Evolutionary conservation across 2,888 invertebrate species (phyloP).

Genomic region (Parelbella ahira): DNA sequence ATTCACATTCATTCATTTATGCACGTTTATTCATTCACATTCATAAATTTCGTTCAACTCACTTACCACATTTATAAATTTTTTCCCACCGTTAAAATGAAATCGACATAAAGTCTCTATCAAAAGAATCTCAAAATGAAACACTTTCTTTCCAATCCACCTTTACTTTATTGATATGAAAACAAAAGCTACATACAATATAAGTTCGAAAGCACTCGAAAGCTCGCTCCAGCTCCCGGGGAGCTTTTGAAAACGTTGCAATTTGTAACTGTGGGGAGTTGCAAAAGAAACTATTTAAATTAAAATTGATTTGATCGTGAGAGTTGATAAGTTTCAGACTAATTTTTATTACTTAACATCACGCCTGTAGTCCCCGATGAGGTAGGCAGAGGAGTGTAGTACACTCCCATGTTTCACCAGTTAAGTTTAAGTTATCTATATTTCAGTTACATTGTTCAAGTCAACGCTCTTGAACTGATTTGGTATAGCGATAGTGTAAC

Average conservation of each 20-base stretch:
- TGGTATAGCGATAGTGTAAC: no score
- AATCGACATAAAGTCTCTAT: neutral
- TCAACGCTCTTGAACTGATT: no score
- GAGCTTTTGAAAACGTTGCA: conserved; percentile 23
- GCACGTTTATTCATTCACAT: no score
- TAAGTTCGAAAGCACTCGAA: conserved; percentile 16
- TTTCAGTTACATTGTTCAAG: no score
- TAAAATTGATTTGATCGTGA: conserved; percentile 15
- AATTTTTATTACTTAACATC: no score
- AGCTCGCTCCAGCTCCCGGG: conserved; percentile 14
- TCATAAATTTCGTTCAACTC: no score
- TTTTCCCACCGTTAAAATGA: conserved; percentile 2
- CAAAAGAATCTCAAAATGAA: conserved; percentile 1
- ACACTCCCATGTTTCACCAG: no score
- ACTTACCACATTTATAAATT: no score
- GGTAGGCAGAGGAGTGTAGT: no score
- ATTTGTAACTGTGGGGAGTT: conserved; percentile 17
- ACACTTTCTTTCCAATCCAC: conserved; percentile 8
- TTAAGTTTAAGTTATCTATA: no score
- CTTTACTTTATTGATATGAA: conserved; percentile 12
- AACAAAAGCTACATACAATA: conserved; percentile 10
- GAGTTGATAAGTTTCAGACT: conserved; percentile 11
- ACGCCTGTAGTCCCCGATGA: no score
- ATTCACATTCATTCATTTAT: no score
- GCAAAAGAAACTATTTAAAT: conserved; percentile 8